Evolutionary conservation across 92 coral and sea anemone species (phyloP), one percentile per base, ranked within the genome.

Genomic region (Palythoa caribaeorum): DNA sequence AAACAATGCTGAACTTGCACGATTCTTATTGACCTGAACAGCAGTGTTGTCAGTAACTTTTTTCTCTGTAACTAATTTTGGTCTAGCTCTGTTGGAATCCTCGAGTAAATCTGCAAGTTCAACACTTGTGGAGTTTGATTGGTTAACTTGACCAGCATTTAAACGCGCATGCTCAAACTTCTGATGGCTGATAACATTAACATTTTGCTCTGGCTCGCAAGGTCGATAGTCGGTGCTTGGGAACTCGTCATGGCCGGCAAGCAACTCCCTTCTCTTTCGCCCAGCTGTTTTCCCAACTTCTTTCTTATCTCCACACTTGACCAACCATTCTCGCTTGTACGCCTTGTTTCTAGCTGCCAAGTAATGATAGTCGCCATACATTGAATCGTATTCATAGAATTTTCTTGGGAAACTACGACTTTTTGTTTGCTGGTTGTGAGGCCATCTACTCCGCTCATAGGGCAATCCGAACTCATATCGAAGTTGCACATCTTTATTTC

Each of bases 391-490:
- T 10, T 13, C 40, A 21, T 1, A 59, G 13, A 80, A 80, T 57
- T 69, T 28, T 69, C 40, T 21, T 11, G 73, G 15, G 3, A n/a
- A 28, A 10, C 11, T 9, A 4, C 50, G 50, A 44, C 39, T 21
- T 69, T 69, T 68, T 20, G 71, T 52, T 47, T 91, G 83, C 38
- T 73, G 85, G 9, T 69, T 70, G 20, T 76, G 48, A 14, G 73
- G 91, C 90, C 88, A 85, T 19, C 85, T 44, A 39, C 94, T 86
- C 70, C 66, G 84, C 52, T 79, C 69, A 80, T 57, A 21, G 1
- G 97, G 97, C 73, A 90, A 94, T 44, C 84, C 71, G 4, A 94
- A 86, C 78, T 94, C 97, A 77, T 87, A 92, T 21, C 86, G 90
- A 28, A 85, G 76, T 39, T 88, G 89, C 37, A 75, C 69, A 17